Base-by-base conservation (phyloP, 2,888 invertebrate genomes). In the Ceriagrion tenellum region DNA sequence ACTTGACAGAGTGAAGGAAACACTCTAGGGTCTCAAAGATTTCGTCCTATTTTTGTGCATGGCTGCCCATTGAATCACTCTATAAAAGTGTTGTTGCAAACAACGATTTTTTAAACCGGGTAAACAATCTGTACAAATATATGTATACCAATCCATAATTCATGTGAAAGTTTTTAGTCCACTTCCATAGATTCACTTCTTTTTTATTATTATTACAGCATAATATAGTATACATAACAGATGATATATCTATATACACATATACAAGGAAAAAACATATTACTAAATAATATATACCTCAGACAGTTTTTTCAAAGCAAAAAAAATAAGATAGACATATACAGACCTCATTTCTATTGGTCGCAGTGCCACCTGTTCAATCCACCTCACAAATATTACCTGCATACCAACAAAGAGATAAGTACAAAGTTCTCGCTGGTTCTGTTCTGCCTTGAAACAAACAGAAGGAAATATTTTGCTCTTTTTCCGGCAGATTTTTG, bases 11-110 rank as follows among this genome's bases (percentile, higher is more conserved):
- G 93, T 93, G 93, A 93, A 93, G 93, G 93, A 93, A 93, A 93
- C 93, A 93, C 93, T 93, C 93, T 93, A 93, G 93, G 93, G 93
- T 93, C 93, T 93, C 93, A 93, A 93, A 93, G 93, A 93, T 93
- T 93, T 93, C 93, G 93, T 93, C 93, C 93, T 93, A 93, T 93
- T 93, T 93, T 93, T 93, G 93, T 93, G 93, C 93, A 93, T 93
- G 93, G 93, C 93, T 93, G 93, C 93, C 93, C 93, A 93, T 93
- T 93, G 74, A 93, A 93, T 93, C 93, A 69, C 93, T 93, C 93
- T 93, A 69, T 93, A 93, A 93, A 93, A 93, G 93, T 93, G 93
- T 93, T 93, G 93, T 93, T 93, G 47, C 93, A 93, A 93, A 93
- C 93, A 93, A 93, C 93, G 93, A 93, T 93, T 93, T 93, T 91